Conservation (phyloP, 2,888 invertebrate genomes). For the Caenorhabditis parvicauda region DNA sequence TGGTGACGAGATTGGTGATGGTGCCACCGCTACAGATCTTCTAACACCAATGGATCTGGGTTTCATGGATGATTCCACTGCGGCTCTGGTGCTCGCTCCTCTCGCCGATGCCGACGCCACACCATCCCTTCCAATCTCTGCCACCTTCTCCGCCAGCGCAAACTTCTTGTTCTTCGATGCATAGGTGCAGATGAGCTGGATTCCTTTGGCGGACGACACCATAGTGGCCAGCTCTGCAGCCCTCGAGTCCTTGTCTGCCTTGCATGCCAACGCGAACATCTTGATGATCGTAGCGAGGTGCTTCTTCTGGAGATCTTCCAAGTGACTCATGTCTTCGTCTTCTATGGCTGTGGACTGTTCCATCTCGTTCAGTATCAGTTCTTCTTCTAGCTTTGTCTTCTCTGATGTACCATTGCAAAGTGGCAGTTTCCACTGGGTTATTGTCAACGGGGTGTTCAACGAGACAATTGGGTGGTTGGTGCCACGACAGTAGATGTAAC, state of each 20-base stretch:
- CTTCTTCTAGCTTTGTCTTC: constrained; percentile 35
- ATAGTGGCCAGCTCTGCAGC: constrained; percentile 48
- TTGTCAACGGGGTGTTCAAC: constrained; percentile 34
- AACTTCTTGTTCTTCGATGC: constrained; percentile 39
- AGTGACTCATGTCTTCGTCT: not conserved
- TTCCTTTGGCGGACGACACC: constrained; percentile 26
- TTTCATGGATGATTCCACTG: no score
- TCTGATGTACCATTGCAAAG: constrained; percentile 29
- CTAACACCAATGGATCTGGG: no score
- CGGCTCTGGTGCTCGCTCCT: no score
- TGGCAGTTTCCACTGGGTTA: constrained; percentile 41
- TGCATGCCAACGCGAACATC: constrained; percentile 44
- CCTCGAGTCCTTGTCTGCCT: constrained; percentile 34
- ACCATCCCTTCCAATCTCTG: constrained; percentile 15
- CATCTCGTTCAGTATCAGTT: constrained; percentile 44
- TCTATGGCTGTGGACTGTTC: constrained; percentile 15
- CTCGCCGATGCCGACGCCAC: no score
- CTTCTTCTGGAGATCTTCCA: constrained; percentile 10
- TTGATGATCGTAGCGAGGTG: constrained; percentile 38
- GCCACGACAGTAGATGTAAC: constrained; percentile 52
- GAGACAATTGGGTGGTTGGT: constrained; percentile 28
- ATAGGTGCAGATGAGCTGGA: constrained; percentile 38
- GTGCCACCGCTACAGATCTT: no score
- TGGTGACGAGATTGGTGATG: no score
- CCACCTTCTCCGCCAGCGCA: constrained; percentile 48